These are phyloP conservation scores for Chelon auratus DNA, from an alignment of 2,797 vertebrate species.

Conservation along the genomic window DNA sequence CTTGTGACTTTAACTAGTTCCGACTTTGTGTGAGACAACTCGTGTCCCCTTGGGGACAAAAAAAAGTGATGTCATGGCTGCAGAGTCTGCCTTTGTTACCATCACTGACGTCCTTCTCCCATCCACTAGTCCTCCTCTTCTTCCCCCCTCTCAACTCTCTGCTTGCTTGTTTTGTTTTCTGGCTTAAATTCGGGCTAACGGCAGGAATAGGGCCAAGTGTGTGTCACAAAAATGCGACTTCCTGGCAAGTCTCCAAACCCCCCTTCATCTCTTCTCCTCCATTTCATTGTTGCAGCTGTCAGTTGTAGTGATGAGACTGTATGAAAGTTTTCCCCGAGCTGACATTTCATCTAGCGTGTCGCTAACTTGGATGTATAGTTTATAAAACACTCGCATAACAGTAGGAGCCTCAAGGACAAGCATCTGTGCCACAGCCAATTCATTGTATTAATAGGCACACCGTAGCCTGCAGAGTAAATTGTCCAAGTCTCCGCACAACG, in stretches of 20 bases:
- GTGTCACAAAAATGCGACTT: constrained; percentile 28
- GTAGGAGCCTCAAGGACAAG: constrained; percentile 28
- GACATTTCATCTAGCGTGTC: constrained; percentile 20
- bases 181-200: constrained; percentile 10
- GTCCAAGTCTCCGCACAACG: constrained; percentile 8
- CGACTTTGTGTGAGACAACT: constrained; percentile 56
- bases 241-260: constrained; percentile 5
- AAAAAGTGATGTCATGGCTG: constrained; percentile 67
- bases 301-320: constrained; percentile 18
- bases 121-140: constrained; percentile 35
- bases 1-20: constrained; percentile 56
- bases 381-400: constrained; percentile 19
- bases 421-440: constrained; percentile 27
- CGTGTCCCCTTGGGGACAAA: constrained; percentile 58
- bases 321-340: constrained; percentile 17
- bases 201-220: constrained; percentile 12
- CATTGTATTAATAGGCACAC: constrained; percentile 37
- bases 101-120: constrained; percentile 52
- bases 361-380: constrained; percentile 3
- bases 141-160: background rate
- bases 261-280: constrained; percentile 11
- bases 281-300: constrained; percentile 32
- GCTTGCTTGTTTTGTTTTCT: constrained; percentile 33
- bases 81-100: constrained; percentile 69
- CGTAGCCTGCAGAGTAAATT: constrained; percentile 29